A percentile compares a stretch with the other conserved stretches of the same genome.
phyloP scores from a whole-genome alignment of 2,888 invertebrate genomes.

The Micoletzkya japonica region DNA sequence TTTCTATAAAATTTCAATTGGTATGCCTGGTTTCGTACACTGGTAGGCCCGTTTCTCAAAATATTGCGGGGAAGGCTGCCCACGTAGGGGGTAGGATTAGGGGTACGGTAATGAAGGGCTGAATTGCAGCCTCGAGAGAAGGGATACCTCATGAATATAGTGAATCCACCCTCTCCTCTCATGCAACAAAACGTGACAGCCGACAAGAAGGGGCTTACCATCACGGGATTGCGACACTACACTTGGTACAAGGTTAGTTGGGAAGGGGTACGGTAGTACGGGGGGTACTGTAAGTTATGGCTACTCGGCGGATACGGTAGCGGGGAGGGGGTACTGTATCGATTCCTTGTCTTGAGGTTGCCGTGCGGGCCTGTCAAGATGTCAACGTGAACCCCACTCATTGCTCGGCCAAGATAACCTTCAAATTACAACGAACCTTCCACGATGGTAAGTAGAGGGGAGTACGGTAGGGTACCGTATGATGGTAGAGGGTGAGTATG shows the following conservation, averaged over 20 bases:
- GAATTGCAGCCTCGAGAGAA: conserved; percentile 7
- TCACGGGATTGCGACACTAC: conserved; percentile 50
- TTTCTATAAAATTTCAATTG: too few species aligned
- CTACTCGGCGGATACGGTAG: background rate
- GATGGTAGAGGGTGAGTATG: too few species aligned
- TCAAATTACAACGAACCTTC: too few species aligned
- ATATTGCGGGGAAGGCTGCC: too few species aligned
- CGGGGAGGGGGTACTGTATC: background rate
- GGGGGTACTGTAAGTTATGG: background rate
- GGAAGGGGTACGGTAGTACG: background rate
- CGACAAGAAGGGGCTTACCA: background rate
- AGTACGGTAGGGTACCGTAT: too few species aligned
- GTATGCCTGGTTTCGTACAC: too few species aligned
- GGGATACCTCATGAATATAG: conserved; percentile 5
- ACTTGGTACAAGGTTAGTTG: conserved; percentile 48
- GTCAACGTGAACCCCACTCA: conserved; percentile 29
- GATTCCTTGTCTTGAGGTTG: conserved; percentile 31
- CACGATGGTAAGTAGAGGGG: too few species aligned
- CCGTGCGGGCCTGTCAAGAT: conserved; percentile 56
- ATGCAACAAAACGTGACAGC: background rate
- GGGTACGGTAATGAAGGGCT: too few species aligned
- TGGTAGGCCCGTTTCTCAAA: too few species aligned
- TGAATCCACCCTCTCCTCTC: background rate
- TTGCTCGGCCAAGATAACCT: conserved; percentile 43
- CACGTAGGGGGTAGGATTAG: too few species aligned